phyloP scores from a whole-genome alignment of 2,113 vertebrate genomes.

The Vulpes lagopus region DNA sequence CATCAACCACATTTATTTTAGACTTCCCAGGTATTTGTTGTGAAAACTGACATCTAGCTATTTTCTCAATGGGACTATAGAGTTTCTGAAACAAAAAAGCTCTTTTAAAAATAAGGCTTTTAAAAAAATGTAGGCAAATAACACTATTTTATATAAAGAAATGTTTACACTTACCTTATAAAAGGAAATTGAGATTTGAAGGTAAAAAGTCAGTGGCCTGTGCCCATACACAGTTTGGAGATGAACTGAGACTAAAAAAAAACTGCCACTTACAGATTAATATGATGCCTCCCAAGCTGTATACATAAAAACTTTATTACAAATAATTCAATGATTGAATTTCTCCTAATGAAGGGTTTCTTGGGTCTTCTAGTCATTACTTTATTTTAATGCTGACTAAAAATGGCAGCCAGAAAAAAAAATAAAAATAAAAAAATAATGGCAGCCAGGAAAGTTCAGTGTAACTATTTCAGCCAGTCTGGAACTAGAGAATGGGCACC shows the following conservation, averaged over 20 bases:
- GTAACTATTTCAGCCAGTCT: background rate
- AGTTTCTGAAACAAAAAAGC: background rate
- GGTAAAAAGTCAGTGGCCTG: background rate
- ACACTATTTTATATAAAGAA: background rate
- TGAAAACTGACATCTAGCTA: background rate
- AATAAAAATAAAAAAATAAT: too few species aligned
- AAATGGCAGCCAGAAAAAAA: background rate
- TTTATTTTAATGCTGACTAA: background rate
- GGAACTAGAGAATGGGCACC: background rate
- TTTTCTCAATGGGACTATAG: background rate
- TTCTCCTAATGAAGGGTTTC: conserved; percentile 13
- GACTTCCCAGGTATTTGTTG: background rate
- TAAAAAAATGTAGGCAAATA: background rate
- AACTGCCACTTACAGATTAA: background rate
- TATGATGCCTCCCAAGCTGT: background rate
- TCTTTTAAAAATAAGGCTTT: background rate
- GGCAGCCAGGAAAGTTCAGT: background rate
- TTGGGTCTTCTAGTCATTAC: background rate
- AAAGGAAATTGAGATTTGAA: background rate
- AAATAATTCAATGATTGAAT: conserved; percentile 26
- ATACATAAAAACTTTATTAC: background rate
- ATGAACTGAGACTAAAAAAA: background rate
- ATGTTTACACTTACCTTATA: background rate
- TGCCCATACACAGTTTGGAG: background rate
- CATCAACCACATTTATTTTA: background rate